Evolutionary conservation across 92 coral and sea anemone genomes (phyloP).

Genomic region (Bergia puertoricense): DNA sequence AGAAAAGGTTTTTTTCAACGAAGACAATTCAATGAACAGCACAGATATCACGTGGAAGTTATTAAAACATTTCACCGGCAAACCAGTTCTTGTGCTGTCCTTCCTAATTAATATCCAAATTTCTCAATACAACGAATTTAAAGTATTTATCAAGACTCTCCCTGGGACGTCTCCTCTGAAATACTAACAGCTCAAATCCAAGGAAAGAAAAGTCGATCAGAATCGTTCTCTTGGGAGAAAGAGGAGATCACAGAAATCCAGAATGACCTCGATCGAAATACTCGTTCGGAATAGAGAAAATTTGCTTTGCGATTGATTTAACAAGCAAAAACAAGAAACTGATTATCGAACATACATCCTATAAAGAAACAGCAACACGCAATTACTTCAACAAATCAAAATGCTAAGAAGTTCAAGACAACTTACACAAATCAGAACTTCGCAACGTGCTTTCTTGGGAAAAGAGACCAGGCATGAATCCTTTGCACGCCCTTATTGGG

Average conservation of each 20-base stretch:
- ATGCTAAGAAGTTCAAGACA: neutral
- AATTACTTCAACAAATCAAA: neutral
- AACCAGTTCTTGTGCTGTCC: neutral
- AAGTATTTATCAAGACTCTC: neutral
- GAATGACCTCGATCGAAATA: slow-evolving; percentile 7
- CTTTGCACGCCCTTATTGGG: slow-evolving; percentile 59
- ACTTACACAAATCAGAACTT: slow-evolving; percentile 44
- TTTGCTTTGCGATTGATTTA: neutral
- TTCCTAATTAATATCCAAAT: neutral
- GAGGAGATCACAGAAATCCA: neutral
- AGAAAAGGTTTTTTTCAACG: neutral
- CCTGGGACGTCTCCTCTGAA: neutral
- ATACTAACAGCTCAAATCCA: neutral
- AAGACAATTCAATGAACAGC: neutral
- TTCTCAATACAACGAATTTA: neutral
- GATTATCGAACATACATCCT: neutral
- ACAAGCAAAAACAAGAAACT: neutral
- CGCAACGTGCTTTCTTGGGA: slow-evolving; percentile 82
- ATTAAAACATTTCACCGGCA: neutral
- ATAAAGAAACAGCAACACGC: neutral
- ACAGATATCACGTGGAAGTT: slow-evolving; percentile 9
- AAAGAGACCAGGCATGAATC: slow-evolving; percentile 63
- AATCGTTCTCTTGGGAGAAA: neutral
- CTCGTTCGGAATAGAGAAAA: neutral
- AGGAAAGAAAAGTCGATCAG: neutral